Evolutionary conservation across 2,797 vertebrate species (phyloP).

Genomic region (Dallia pectoralis): DNA sequence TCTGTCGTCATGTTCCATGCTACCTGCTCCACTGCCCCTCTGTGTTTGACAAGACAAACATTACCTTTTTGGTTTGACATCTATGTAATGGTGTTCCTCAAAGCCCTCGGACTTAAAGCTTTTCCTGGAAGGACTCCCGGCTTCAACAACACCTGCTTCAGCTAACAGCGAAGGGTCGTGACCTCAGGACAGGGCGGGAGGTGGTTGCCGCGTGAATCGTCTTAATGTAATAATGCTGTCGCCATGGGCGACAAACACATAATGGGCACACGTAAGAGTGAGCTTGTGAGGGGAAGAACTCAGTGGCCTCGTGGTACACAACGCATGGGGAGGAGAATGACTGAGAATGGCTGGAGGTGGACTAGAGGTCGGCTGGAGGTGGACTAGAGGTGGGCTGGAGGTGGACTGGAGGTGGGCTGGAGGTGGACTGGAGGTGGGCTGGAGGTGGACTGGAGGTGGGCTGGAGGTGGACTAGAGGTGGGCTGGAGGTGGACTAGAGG

Average conservation of each 20-base stretch:
- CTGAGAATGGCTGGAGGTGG: background rate
- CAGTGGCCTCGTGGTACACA: background rate
- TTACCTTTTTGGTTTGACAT: background rate
- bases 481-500: background rate
- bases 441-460: background rate
- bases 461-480: background rate
- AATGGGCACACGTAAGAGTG: background rate
- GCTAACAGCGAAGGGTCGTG: constrained; percentile 1
- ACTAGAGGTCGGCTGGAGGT: too few species aligned
- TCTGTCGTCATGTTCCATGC: background rate
- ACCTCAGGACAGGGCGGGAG: background rate
- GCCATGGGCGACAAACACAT: background rate
- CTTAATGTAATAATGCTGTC: background rate
- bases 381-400: too few species aligned
- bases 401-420: background rate
- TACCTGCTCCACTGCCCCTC: background rate
- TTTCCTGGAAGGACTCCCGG: background rate
- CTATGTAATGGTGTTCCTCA: background rate
- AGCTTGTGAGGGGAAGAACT: background rate
- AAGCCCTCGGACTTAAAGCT: background rate
- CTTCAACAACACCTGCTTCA: constrained; percentile 1
- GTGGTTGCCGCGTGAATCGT: background rate
- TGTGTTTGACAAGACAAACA: background rate
- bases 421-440: background rate
- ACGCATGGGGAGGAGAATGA: background rate